Evolutionary conservation across 2,797 vertebrate genomes (phyloP), one percentile per base, ranked within the genome.

Genomic region (Hyperoplus lanceolatus): DNA sequence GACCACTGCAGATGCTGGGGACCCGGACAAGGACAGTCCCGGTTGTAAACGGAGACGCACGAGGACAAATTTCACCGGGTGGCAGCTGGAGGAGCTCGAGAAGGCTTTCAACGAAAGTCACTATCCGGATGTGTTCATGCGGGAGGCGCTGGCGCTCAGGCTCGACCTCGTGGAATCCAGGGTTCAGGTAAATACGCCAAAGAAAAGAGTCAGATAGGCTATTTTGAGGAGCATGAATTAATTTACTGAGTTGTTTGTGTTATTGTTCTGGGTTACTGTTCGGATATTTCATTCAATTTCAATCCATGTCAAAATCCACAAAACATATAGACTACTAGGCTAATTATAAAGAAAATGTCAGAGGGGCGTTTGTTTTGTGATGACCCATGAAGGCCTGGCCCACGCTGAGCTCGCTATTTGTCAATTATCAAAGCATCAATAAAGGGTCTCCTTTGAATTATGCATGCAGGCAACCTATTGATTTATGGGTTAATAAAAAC

Each of bases 91-190:
- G 90, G 98, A 99, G 94, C 92, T 99, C 77, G 98, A 99, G 90
- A 99, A 98, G 85, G 98, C 98, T 29, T 99, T 99, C 89, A 98
- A 97, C 79, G 98, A 99, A 91, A 99, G 98, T 71, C 98, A 99
- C 93, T 99, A 99, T 56, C 98, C 98, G 18, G 98, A 99, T 79
- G 97, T 99, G 90, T 99, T 99, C 92, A 99, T 99, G 98, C 92
- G 98, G 75, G 98, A 99, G 94, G 98, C 97, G 79, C 96, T 99
- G 80, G 98, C 98, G 62, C 95, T 99, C 84, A 94, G 98, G 77
- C 96, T 99, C 39, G 98, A 99, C 89, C 95, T 99, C 80, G 97
- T 99, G 82, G 98, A 99, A 92, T 99, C 98, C 83, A 95, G 98
- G 90, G 98, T 99, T 71, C 98, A 99, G 98, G 98, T 99, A 98